A percentile compares a stretch with the other conserved stretches of the same genome.
Conservation (phyloP, 2,888 invertebrate genomes). For the Onthophagus sagittarius region DNA sequence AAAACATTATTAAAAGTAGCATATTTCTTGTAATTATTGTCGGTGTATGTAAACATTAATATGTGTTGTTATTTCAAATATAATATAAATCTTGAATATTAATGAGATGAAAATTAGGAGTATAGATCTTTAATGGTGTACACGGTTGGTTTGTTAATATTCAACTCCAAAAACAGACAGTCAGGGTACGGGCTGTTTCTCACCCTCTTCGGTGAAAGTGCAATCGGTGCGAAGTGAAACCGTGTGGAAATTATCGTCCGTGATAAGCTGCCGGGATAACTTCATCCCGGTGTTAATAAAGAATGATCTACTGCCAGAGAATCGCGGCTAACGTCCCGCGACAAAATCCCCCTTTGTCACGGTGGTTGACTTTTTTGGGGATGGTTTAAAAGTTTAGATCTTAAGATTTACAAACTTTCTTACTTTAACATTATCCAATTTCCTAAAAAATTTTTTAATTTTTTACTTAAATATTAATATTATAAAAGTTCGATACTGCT, state of each 20-base stretch:
- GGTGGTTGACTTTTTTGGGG: background rate
- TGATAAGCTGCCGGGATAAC: constrained; percentile 47
- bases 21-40: too few relatives aligned
- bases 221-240: constrained; percentile 38
- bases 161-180: background rate
- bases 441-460: background rate
- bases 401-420: background rate
- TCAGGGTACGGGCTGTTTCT: too few relatives aligned
- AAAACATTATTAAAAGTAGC: too few relatives aligned
- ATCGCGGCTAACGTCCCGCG: background rate
- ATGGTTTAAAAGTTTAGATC: background rate
- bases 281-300: constrained; percentile 44
- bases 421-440: background rate
- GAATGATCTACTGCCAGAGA: constrained; percentile 15
- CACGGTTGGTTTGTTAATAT: too few relatives aligned
- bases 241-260: constrained; percentile 47
- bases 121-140: too few relatives aligned
- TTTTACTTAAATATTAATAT: too few relatives aligned
- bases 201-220: background rate
- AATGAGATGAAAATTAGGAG: too few relatives aligned
- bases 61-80: too few relatives aligned
- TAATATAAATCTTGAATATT: too few relatives aligned
- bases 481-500: background rate
- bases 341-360: background rate
- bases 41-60: too few relatives aligned